phyloP scores from a whole-genome alignment of 2,113 vertebrate genomes.

The Plecturocebus donacophilus region DNA sequence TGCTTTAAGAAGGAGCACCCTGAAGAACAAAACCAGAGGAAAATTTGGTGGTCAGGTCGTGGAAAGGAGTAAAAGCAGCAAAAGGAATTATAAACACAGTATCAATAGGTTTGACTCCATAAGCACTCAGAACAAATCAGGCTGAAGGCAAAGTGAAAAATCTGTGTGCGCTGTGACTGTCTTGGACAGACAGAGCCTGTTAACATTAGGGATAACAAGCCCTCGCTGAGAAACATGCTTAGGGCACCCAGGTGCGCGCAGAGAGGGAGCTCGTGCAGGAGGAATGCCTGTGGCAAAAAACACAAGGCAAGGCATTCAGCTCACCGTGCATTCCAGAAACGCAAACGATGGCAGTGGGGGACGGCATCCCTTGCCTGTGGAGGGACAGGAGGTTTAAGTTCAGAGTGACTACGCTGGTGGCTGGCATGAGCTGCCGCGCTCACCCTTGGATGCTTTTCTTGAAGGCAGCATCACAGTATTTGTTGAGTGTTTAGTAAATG shows the following conservation, averaged over 20 bases:
- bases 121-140: too few species aligned
- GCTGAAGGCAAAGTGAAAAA: not conserved
- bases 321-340: fast-evolving
- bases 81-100: fast-evolving
- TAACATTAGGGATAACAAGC: fast-evolving
- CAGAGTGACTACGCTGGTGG: fast-evolving
- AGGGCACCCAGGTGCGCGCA: fast-evolving
- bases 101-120: fast-evolving
- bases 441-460: fast-evolving
- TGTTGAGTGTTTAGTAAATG: not conserved
- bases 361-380: fast-evolving
- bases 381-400: not conserved
- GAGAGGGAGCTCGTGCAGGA: not conserved
- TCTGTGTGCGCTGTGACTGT: fast-evolving
- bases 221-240: fast-evolving
- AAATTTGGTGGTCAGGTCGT: not conserved
- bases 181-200: fast-evolving
- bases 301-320: fast-evolving
- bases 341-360: fast-evolving
- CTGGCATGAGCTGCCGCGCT: fast-evolving
- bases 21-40: not conserved
- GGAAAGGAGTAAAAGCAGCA: not conserved
- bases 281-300: fast-evolving
- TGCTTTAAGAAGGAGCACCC: not conserved
- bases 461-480: fast-evolving